Evolutionary conservation across 1,140 invertebrate species (phyloP).

Genomic region (Sesamia nonagrioides): DNA sequence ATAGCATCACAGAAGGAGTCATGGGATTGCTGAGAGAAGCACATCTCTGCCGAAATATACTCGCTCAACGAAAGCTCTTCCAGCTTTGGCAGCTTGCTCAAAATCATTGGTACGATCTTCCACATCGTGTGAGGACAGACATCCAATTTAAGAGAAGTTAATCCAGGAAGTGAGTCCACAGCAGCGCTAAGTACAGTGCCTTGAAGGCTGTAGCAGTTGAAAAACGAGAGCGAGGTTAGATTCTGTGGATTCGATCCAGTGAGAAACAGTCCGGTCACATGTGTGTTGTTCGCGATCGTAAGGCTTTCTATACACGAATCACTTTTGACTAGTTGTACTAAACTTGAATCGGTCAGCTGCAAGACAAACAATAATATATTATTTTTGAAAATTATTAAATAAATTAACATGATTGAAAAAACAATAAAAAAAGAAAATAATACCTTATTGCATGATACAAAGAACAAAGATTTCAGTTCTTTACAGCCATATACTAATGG

Average conservation of each 20-base stretch:
- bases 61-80: constrained; percentile 82
- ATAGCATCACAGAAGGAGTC: constrained; percentile 72
- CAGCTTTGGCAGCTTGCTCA: constrained; percentile 73
- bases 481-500: constrained; percentile 82
- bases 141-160: constrained; percentile 77
- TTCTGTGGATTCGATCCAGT: constrained; percentile 65
- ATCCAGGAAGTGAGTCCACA: constrained; percentile 68
- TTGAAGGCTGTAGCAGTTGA: constrained; percentile 81
- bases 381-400: constrained; percentile 1
- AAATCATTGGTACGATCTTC: constrained; percentile 74
- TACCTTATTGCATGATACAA: constrained; percentile 83
- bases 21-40: constrained; percentile 51
- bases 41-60: constrained; percentile 66
- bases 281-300: constrained; percentile 76
- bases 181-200: constrained; percentile 73
- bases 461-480: constrained; percentile 73
- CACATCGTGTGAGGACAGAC: constrained; percentile 72
- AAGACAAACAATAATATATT: constrained; percentile 53
- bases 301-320: constrained; percentile 77
- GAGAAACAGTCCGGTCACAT: constrained; percentile 80
- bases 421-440: constrained; percentile 45
- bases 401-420: not conserved
- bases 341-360: constrained; percentile 78
- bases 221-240: constrained; percentile 76
- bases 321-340: constrained; percentile 75